Evolutionary conservation across 2,113 vertebrate genomes (phyloP).

Genomic region (Sterrhoptilus dennistouni): DNA sequence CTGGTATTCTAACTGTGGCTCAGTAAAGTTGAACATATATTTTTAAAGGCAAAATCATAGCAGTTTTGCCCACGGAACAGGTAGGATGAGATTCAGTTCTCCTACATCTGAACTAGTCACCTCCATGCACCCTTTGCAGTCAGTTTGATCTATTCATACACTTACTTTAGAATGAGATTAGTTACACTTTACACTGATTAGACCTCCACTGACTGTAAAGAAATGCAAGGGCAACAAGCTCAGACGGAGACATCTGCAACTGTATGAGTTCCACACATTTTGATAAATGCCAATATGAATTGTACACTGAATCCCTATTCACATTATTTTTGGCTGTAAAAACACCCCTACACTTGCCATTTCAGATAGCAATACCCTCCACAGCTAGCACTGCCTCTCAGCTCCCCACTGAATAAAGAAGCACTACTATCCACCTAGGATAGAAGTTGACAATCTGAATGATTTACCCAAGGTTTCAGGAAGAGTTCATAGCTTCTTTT

Average conservation of each 20-base stretch:
- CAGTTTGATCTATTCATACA: neutral
- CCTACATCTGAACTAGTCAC: conserved; percentile 28
- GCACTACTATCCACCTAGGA: neutral
- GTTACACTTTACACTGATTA: neutral
- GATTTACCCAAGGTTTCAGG: neutral
- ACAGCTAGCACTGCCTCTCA: neutral
- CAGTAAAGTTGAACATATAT: conserved; percentile 14
- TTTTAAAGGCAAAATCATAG: conserved; percentile 44
- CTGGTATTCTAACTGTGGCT: conserved; percentile 46
- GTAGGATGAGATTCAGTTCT: conserved; percentile 35
- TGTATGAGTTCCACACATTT: neutral
- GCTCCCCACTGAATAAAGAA: neutral
- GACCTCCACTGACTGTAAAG: neutral
- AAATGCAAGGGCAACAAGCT: neutral
- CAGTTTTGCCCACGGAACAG: conserved; percentile 52
- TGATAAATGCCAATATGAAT: neutral
- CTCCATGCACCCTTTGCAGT: neutral
- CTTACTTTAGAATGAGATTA: neutral
- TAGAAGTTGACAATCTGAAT: neutral
- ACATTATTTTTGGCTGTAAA: neutral
- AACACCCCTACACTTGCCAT: neutral
- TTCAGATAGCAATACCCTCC: neutral
- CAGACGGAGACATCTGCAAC: neutral
- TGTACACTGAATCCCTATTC: neutral
- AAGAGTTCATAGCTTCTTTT: neutral